phyloP scores from a whole-genome alignment of 2,113 vertebrate species.

The Epinephelus fuscoguttatus region DNA sequence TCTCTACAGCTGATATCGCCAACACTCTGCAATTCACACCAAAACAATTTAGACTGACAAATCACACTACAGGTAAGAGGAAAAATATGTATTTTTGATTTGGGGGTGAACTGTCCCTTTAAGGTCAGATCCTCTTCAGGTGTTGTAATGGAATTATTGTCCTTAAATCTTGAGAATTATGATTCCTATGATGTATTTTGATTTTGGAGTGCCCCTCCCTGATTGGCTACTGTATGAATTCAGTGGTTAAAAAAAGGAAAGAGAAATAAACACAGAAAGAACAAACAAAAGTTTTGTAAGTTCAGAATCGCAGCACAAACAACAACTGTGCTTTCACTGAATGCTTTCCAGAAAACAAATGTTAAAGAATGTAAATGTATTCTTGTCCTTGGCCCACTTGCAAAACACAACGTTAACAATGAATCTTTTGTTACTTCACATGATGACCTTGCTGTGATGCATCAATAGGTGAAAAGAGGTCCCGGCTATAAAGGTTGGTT shows the following conservation, averaged over 20 bases:
- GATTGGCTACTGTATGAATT: background rate
- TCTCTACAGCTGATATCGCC: too few species aligned
- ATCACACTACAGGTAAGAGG: too few species aligned
- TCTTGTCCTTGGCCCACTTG: background rate
- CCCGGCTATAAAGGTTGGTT: background rate
- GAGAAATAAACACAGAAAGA: background rate
- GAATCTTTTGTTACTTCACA: background rate
- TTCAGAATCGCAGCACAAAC: background rate
- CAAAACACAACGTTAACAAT: slow-evolving; percentile 13
- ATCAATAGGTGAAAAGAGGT: slow-evolving; percentile 13
- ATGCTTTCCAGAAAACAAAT: background rate
- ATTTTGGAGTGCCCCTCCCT: too few species aligned
- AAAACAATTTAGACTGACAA: too few species aligned
- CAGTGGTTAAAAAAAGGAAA: background rate
- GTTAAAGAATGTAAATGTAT: background rate
- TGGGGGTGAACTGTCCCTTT: too few species aligned
- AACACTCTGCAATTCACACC: too few species aligned
- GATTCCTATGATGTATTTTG: too few species aligned
- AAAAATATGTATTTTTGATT: too few species aligned
- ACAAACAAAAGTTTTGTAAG: background rate
- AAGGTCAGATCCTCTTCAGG: too few species aligned
- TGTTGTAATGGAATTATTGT: too few species aligned
- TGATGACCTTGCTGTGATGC: background rate
- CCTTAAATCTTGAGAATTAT: too few species aligned
- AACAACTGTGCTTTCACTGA: background rate